These are phyloP conservation scores for Heliconius hermathena DNA, from an alignment of 1,140 invertebrate species.

Conservation along the genomic window DNA sequence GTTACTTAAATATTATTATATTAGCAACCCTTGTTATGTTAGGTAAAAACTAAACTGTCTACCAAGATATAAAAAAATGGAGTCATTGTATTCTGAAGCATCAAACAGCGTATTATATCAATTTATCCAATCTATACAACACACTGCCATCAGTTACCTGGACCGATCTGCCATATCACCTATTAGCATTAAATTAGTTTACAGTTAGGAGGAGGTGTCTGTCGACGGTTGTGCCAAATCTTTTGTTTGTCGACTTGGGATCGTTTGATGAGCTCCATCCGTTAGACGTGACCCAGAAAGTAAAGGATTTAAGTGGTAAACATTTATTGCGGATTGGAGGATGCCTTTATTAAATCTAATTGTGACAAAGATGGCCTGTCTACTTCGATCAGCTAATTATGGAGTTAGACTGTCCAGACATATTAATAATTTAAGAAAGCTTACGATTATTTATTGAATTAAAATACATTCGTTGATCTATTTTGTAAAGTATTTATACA, in stretches of 20 bases:
- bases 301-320: constrained; percentile 33
- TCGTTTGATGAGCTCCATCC: constrained; percentile 58
- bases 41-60: not conserved
- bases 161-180: constrained; percentile 13
- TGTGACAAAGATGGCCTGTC: constrained; percentile 14
- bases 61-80: not conserved
- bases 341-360: constrained; percentile 32
- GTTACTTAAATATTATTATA: not conserved
- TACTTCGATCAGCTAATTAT: not conserved
- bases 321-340: constrained; percentile 33
- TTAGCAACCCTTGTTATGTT: not conserved
- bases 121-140: constrained; percentile 1
- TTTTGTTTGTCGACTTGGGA: constrained; percentile 51
- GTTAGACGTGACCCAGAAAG: constrained; percentile 41
- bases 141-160: constrained; percentile 31
- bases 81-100: not conserved
- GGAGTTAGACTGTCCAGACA: not conserved
- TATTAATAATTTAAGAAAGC: not conserved
- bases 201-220: constrained; percentile 43
- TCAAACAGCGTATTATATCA: not conserved
- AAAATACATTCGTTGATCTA: constrained; percentile 17
- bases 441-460: constrained; percentile 6
- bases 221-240: constrained; percentile 50
- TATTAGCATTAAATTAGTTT: constrained; percentile 40
- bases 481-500: not conserved